Evolutionary conservation across 2,888 invertebrate species (phyloP), one percentile per base, ranked within the genome.

Genomic region (Chesias legatella): DNA sequence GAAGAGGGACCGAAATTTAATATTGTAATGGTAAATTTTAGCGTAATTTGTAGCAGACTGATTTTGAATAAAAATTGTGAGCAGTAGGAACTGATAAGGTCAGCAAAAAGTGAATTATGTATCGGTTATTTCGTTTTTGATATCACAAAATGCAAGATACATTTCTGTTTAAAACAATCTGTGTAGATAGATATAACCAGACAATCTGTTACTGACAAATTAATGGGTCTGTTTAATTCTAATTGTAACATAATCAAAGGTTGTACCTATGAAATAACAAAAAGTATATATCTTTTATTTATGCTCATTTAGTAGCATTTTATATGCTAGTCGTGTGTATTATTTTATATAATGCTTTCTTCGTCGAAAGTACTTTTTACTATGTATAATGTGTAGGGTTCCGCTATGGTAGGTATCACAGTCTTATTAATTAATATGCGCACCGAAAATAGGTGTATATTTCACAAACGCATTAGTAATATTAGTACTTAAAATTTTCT

Each of bases 401-500:
- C 51, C 43, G 44, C 45, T 43, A 54, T 50, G 36, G 47, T 57
- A 57, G 48, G 53, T 48, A 37, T 60, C 56, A 43, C 38, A 38
- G 35, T 48, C 31, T 45, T 33, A 48, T 51, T 33, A 33, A 28
- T 35, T 17, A 56, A 51, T 43, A 29, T 57, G 48, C 33, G 51
- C 56, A 48, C 39, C 58, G 52, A 42, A 21, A 41, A 43, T 68
- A 71, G 58, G 58, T 60, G 53, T 67, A 73, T 62, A 30, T 44
- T 79, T 79, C 73, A 80, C 75, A 75, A 72, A 70, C 29, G 29
- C 28, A 36, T 80, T 81, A 61, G 71, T 81, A 72, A 66, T 52
- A 67, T 75, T 84, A 84, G 85, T 86, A 86, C 84, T 84, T 85
- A 84, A 82, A 62, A 67, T 71, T 67, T 74, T 80, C 44, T 48